These are phyloP conservation scores for Xanthia icteritia DNA, from an alignment of 2,888 invertebrate genomes.

Conservation along the genomic window DNA sequence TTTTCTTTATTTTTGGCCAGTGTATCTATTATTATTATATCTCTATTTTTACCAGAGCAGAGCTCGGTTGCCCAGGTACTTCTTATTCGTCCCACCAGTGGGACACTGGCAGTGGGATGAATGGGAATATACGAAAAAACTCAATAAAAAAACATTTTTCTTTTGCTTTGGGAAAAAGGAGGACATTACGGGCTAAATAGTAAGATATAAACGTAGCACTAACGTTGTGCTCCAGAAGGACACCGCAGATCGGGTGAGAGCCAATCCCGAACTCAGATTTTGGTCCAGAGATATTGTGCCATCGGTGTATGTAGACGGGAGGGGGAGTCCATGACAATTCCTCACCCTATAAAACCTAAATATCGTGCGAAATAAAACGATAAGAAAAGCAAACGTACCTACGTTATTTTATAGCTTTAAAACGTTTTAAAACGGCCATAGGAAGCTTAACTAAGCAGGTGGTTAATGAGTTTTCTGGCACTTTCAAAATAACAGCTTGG, in stretches of 20 bases:
- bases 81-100: no score
- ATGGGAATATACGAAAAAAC: background rate
- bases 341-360: background rate
- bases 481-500: slow-evolving; percentile 79
- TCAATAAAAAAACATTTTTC: no score
- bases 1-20: no score
- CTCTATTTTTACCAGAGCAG: no score
- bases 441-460: slow-evolving; percentile 62
- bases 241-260: background rate
- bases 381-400: slow-evolving; percentile 1
- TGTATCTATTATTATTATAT: no score
- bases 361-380: background rate
- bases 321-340: background rate
- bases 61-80: no score
- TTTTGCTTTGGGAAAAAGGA: background rate
- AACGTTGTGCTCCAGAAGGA: background rate
- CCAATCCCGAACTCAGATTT: background rate
- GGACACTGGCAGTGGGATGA: no score
- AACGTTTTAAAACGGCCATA: slow-evolving; percentile 33
- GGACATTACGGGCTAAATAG: no score
- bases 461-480: slow-evolving; percentile 76
- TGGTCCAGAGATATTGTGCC: background rate
- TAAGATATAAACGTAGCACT: background rate
- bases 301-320: background rate
- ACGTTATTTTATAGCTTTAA: slow-evolving; percentile 22